Evolutionary conservation across 2,888 invertebrate species (phyloP).

Genomic region (Tipula helvola): DNA sequence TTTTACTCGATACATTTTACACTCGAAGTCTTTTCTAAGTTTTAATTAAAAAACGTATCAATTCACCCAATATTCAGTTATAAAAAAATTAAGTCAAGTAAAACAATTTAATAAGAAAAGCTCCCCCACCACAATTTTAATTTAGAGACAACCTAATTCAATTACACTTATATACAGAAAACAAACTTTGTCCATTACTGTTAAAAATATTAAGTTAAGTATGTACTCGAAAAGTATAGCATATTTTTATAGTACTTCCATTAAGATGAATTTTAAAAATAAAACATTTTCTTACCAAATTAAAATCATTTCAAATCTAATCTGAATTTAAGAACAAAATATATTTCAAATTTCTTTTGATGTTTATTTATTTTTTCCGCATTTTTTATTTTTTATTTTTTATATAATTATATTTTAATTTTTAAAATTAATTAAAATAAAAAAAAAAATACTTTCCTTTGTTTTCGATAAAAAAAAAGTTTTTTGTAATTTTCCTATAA

Average conservation of each 20-base stretch:
- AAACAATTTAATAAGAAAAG: too few species aligned
- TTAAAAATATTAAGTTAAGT: neutral
- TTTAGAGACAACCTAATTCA: neutral
- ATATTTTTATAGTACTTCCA: neutral
- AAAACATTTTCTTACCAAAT: neutral
- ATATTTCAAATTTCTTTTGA: neutral
- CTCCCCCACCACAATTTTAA: neutral
- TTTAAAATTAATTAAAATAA: neutral
- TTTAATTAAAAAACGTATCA: too few species aligned
- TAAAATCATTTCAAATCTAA: neutral
- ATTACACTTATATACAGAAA: neutral
- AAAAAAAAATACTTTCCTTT: neutral
- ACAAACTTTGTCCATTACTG: neutral
- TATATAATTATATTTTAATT: neutral
- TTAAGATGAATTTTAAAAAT: neutral
- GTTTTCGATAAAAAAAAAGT: neutral
- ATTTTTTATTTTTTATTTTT: neutral
- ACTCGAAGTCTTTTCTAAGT: too few species aligned
- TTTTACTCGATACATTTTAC: too few species aligned
- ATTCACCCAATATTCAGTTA: too few species aligned
- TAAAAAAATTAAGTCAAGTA: too few species aligned
- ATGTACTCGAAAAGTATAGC: neutral
- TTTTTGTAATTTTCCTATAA: neutral
- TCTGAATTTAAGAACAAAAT: neutral
- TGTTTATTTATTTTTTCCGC: neutral